Evolutionary conservation across 2,113 vertebrate species (phyloP).

Genomic region (Mus spicilegus): DNA sequence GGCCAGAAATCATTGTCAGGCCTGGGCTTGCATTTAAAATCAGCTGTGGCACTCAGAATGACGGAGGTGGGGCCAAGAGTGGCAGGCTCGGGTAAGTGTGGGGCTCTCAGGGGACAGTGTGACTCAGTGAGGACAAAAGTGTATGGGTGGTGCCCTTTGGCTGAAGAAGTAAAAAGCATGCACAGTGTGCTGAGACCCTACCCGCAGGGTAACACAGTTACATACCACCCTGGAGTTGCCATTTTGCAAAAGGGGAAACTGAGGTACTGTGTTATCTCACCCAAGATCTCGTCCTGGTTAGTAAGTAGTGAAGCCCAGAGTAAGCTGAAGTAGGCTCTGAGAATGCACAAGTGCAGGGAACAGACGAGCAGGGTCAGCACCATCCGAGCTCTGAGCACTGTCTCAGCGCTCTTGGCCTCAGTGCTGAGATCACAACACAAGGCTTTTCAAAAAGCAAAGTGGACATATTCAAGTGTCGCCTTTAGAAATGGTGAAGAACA

Average conservation of each 20-base stretch:
- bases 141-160: fast-evolving
- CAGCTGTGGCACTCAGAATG: background rate
- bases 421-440: background rate
- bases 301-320: background rate
- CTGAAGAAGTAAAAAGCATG: too few relatives aligned
- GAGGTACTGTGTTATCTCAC: background rate
- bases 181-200: background rate
- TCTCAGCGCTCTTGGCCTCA: background rate
- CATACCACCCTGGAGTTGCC: background rate
- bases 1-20: slow-evolving; percentile 10
- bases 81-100: background rate
- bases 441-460: background rate
- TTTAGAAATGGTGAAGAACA: background rate
- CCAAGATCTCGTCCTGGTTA: background rate
- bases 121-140: background rate
- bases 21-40: background rate
- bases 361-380: too few relatives aligned
- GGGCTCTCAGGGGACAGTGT: background rate
- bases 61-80: background rate
- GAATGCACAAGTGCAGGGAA: background rate
- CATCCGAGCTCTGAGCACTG: background rate
- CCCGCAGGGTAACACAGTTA: background rate
- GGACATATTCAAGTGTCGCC: background rate
- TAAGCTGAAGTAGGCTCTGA: background rate
- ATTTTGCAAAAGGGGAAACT: slow-evolving; percentile 8